Percentiles rank a stretch among this genome's conserved stretches.
Conservation (phyloP, 2,797 vertebrate species). For the Melanotaenia pygmaea region DNA sequence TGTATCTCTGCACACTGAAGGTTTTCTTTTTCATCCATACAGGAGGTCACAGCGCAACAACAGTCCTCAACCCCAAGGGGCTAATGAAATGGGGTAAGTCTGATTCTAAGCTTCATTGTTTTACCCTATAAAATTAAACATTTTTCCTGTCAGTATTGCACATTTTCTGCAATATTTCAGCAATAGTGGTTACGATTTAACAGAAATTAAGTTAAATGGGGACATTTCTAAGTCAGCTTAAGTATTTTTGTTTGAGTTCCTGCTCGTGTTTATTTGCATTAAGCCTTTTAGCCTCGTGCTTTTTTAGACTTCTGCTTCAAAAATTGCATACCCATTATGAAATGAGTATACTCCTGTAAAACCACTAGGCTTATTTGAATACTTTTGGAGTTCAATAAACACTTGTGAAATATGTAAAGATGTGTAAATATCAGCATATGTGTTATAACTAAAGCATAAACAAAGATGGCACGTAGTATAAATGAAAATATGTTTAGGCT, state of each 20-base stretch:
- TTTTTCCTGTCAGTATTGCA: background rate
- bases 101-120: background rate
- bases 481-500: background rate
- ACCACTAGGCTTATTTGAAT: background rate
- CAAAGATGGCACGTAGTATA: background rate
- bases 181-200: background rate
- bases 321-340: background rate
- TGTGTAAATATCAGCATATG: background rate
- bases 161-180: background rate
- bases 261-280: background rate
- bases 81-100: constrained; percentile 75
- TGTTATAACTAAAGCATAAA: background rate
- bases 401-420: background rate
- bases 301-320: background rate
- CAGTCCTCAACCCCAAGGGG: constrained; percentile 52
- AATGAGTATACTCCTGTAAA: background rate
- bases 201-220: background rate
- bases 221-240: background rate
- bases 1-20: constrained; percentile 1
- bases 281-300: background rate
- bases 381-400: background rate
- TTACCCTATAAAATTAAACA: background rate
- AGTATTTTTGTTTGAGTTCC: background rate
- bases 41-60: constrained; percentile 65
- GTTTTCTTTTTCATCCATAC: constrained; percentile 5